phyloP scores from a whole-genome alignment of 2,797 vertebrate species.

The Gila robusta region DNA sequence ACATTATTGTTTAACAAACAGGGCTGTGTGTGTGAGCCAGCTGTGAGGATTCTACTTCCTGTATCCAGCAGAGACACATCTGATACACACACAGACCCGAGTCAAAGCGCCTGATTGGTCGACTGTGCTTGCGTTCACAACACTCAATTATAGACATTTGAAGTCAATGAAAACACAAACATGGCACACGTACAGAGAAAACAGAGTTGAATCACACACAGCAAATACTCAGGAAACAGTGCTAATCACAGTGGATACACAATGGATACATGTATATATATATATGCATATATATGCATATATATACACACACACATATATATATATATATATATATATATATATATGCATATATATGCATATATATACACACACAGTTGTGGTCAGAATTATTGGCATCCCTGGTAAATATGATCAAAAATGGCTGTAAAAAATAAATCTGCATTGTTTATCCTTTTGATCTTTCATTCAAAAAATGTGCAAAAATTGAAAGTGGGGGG shows the following conservation, averaged over 20 bases:
- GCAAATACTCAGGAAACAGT: background rate
- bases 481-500: too few species aligned
- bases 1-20: constrained; percentile 63
- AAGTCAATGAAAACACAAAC: constrained; percentile 34
- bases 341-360: too few species aligned
- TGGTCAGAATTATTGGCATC: too few species aligned
- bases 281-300: too few species aligned
- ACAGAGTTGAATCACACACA: constrained; percentile 1
- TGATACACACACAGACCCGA: constrained; percentile 8
- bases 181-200: constrained; percentile 9
- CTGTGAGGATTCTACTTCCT: constrained; percentile 41
- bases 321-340: too few species aligned
- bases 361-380: too few species aligned
- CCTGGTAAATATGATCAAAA: too few species aligned
- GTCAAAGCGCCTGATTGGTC: constrained; percentile 36
- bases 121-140: background rate
- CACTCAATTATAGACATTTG: constrained; percentile 45
- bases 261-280: too few species aligned
- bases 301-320: too few species aligned
- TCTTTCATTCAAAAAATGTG: too few species aligned
- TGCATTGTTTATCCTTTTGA: too few species aligned
- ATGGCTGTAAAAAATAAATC: too few species aligned
- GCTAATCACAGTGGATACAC: constrained; percentile 4
- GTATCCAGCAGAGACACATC: constrained; percentile 35
- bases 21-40: constrained; percentile 53